Base-by-base conservation (phyloP, 1,140 invertebrate species). In the Drosophila murphyi region DNA sequence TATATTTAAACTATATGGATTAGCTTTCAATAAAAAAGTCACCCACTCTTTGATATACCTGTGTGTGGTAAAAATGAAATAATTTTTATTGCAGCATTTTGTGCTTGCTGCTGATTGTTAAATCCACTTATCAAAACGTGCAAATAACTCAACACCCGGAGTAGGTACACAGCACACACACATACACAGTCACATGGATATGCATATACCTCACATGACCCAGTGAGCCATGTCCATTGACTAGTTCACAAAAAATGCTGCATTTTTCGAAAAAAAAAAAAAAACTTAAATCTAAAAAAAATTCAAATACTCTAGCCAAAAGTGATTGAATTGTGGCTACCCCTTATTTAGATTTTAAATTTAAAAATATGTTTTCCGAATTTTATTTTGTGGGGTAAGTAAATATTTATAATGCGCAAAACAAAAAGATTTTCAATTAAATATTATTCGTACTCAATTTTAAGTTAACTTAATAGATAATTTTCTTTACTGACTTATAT, bases 41-140 rank as follows among this genome's bases (percentile, higher is more conserved):
- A 28, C 2, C 28, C 31, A 47, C 50, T 37, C 45, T 57, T 65
- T 72, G 47, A 67, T 67, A 61, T 35, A 51, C 48, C 29, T n/a
- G n/a, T 28, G 7, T 20, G 3, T 37, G 32, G 7, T 37, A 67
- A 59, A 75, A 51, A 70, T 55, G 32, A 5, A 32, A 51, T 37
- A n/a, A 10, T 12, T 37, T 55, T 31, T 28, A 79, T 55, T 67
- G 43, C 55, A 52, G 54, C 45, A 50, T 28, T 73, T 59, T 29
- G 47, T 37, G n/a, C 37, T 43, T 41, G 7, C 47, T 54, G 57
- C 63, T 67, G 65, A 82, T 83, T 85, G 72, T 85, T 79, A 87
- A 82, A 76, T 88, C 83, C 83, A 87, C 83, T 87, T 87, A 87
- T 87, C 85, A 87, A 88, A 87, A 87, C 83, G 83, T 87, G 83